These are phyloP conservation scores for Glossophaga mutica DNA, from an alignment of 2,797 vertebrate species.

Conservation along the genomic window DNA sequence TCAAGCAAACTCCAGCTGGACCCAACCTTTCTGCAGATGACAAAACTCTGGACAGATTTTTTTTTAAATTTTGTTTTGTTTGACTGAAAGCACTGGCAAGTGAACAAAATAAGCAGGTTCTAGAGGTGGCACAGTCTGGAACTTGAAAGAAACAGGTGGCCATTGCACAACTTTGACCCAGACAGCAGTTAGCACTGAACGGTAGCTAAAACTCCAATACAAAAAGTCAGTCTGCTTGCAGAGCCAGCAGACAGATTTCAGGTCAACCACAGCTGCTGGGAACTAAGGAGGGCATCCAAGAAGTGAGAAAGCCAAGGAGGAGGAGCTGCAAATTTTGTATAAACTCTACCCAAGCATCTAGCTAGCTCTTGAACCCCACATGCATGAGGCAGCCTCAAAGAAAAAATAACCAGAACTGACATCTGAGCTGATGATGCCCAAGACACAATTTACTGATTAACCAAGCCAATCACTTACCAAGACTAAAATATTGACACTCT, in stretches of 20 bases:
- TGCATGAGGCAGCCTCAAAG: neutral
- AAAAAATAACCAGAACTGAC: neutral
- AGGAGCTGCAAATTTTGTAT: neutral
- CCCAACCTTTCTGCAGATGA: neutral
- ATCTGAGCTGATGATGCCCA: neutral
- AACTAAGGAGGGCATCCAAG: neutral
- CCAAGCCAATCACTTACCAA: neutral
- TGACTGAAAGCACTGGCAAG: neutral
- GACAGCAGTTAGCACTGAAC: neutral
- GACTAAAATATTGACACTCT: neutral
- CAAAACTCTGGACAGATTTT: neutral
- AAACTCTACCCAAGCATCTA: neutral
- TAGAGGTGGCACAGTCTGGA: neutral
- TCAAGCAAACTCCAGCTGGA: neutral
- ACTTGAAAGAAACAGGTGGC: neutral
- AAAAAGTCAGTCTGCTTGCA: neutral
- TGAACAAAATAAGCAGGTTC: neutral
- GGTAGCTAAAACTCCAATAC: neutral
- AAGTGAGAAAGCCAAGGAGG: neutral
- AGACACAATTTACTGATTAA: neutral
- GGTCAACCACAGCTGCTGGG: neutral
- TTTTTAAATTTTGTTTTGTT: neutral
- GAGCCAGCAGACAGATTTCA: neutral
- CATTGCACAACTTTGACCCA: neutral
- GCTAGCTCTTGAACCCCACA: neutral